These are phyloP conservation scores for Platanista minor DNA, from an alignment of 2,113 vertebrate genomes.

Conservation along the genomic window DNA sequence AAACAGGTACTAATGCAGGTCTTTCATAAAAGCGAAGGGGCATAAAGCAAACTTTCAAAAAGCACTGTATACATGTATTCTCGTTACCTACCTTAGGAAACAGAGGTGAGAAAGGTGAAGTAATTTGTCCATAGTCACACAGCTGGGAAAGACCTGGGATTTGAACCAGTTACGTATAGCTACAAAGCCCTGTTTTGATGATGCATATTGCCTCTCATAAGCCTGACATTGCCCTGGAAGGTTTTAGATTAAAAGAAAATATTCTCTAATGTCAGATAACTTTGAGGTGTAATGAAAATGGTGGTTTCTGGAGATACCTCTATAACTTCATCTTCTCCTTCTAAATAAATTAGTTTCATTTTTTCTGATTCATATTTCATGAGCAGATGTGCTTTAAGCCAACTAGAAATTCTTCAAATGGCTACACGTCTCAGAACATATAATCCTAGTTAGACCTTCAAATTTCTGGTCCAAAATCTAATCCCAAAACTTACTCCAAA, in stretches of 20 bases:
- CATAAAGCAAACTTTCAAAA: background rate
- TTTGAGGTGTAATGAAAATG: background rate
- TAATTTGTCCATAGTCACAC: background rate
- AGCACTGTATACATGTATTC: background rate
- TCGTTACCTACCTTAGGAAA: background rate
- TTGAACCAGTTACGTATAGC: background rate
- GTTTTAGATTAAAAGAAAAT: background rate
- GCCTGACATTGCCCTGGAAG: background rate
- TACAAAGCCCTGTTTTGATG: background rate
- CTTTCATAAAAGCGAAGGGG: background rate
- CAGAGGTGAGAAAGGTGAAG: background rate
- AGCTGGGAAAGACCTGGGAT: background rate
- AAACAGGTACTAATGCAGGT: background rate
- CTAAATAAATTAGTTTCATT: background rate
- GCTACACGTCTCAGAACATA: background rate
- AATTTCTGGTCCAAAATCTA: background rate
- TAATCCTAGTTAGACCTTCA: background rate
- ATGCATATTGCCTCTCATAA: background rate
- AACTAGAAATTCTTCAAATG: constrained; percentile 7
- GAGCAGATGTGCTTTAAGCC: background rate
- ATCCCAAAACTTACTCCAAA: background rate
- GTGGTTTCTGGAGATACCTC: background rate
- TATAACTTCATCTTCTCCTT: background rate
- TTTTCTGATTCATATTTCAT: background rate
- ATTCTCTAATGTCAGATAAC: background rate